Percentiles rank a stretch among this genome's conserved stretches.
These are phyloP conservation scores for Peromyscus californicus DNA, from an alignment of 2,113 vertebrate species.

Conservation along the genomic window DNA sequence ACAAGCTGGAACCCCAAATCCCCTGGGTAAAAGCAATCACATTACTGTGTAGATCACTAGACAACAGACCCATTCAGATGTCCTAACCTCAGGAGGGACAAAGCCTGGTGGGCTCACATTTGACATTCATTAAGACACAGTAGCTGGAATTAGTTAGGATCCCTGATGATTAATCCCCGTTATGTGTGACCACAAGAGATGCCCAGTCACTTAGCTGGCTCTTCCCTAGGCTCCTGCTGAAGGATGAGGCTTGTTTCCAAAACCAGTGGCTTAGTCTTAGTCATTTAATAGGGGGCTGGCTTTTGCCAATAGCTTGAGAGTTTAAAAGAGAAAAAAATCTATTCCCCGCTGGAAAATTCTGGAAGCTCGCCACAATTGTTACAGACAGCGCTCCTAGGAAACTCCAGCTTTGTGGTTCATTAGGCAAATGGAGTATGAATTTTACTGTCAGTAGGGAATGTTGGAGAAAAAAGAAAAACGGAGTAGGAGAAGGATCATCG, in stretches of 20 bases:
- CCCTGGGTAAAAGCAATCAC: conserved; percentile 49
- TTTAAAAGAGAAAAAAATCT: conserved; percentile 77
- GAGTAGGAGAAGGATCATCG: neutral
- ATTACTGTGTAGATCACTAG: neutral
- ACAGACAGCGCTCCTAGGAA: conserved; percentile 72
- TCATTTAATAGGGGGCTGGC: conserved; percentile 78
- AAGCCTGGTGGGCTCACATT: conserved; percentile 61
- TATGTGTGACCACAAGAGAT: conserved; percentile 49
- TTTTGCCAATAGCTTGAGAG: conserved; percentile 80
- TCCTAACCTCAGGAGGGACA: neutral
- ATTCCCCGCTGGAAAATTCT: conserved; percentile 61
- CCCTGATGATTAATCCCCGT: conserved; percentile 74
- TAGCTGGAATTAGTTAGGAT: conserved; percentile 72
- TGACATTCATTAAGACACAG: conserved; percentile 72
- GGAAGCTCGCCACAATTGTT: conserved; percentile 77
- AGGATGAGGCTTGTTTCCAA: conserved; percentile 68
- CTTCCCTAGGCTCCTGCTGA: conserved; percentile 64
- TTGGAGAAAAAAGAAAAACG: conserved; percentile 62
- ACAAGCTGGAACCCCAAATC: neutral
- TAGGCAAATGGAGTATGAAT: conserved; percentile 56
- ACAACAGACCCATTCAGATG: conserved; percentile 29
- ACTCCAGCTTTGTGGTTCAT: conserved; percentile 40
- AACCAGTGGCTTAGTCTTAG: conserved; percentile 80
- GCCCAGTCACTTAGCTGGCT: conserved; percentile 68
- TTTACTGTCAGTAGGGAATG: conserved; percentile 61